Conservation (phyloP, 1,140 invertebrate genomes). For the Philotrypesis tridentata region DNA sequence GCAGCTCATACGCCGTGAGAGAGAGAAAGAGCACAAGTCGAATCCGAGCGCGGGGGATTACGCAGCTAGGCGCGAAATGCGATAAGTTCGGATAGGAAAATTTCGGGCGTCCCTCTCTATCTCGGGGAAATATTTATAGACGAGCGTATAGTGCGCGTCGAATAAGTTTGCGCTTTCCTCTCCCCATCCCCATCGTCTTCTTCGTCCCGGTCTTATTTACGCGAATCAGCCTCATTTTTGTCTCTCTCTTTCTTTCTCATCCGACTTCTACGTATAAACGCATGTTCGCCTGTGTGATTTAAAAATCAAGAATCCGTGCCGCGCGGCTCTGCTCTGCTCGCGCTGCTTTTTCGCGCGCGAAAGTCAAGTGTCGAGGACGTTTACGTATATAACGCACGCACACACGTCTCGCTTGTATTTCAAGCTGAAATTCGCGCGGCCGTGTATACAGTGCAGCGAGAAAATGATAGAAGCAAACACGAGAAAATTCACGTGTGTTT, state of each 20-base stretch:
- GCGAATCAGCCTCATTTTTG: constrained; percentile 13
- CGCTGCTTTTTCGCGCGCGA: not conserved
- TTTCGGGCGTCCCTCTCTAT: not conserved
- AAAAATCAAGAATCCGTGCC: not conserved
- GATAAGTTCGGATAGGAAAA: constrained; percentile 16
- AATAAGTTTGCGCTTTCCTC: constrained; percentile 1
- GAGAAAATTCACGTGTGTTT: too few relatives aligned
- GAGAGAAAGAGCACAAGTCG: too few relatives aligned
- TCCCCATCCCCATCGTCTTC: too few relatives aligned
- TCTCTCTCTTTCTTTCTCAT: constrained; percentile 10
- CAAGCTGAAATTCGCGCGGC: not conserved
- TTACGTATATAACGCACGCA: too few relatives aligned
- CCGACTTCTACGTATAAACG: constrained; percentile 29
- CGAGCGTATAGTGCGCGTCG: not conserved
- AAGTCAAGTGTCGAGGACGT: not conserved
- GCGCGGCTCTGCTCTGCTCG: too few relatives aligned
- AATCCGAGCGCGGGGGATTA: constrained; percentile 2
- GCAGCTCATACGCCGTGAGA: not conserved
- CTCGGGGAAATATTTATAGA: constrained; percentile 27
- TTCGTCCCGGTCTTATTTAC: too few relatives aligned
- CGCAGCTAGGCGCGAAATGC: constrained; percentile 21
- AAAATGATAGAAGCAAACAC: too few relatives aligned
- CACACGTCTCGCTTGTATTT: too few relatives aligned
- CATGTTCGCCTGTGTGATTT: not conserved
- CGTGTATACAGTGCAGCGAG: not conserved